Evolutionary conservation across 2,797 vertebrate species (phyloP).

Genomic region (Carcharodon carcharias): DNA sequence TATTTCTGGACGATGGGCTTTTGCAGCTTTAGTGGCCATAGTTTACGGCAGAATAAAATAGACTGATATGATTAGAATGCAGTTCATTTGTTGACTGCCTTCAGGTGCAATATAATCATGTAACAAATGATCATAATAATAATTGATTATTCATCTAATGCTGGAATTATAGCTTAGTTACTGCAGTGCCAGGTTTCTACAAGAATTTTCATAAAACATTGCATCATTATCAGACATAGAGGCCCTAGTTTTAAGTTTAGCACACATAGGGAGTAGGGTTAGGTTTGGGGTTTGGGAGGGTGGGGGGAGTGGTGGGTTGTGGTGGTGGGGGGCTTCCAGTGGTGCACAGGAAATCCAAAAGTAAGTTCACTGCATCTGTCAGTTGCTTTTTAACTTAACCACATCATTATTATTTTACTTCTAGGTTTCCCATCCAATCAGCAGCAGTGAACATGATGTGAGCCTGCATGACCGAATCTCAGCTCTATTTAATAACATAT

Average conservation of each 20-base stretch:
- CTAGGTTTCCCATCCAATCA: not conserved
- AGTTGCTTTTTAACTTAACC: not conserved
- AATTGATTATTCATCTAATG: not conserved
- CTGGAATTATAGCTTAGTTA: not conserved
- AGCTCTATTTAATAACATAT: not conserved
- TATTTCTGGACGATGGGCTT: not conserved
- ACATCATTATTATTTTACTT: not conserved
- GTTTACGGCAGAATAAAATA: conserved; percentile 5
- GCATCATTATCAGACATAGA: not conserved
- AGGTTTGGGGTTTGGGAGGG: too few relatives aligned
- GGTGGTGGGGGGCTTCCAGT: too few relatives aligned
- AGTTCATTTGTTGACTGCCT: not conserved
- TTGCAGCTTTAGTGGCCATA: not conserved
- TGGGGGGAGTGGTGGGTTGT: too few relatives aligned
- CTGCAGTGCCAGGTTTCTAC: not conserved
- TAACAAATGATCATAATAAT: not conserved
- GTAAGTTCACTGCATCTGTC: not conserved
- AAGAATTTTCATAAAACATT: not conserved
- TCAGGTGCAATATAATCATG: not conserved
- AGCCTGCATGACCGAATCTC: not conserved
- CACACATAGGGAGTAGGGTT: too few relatives aligned
- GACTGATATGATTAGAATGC: not conserved
- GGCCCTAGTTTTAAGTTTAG: not conserved
- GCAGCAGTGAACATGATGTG: not conserved
- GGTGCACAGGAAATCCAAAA: not conserved